phyloP scores from a whole-genome alignment of 2,888 invertebrate genomes.

The Lepidochrysops patricia region DNA sequence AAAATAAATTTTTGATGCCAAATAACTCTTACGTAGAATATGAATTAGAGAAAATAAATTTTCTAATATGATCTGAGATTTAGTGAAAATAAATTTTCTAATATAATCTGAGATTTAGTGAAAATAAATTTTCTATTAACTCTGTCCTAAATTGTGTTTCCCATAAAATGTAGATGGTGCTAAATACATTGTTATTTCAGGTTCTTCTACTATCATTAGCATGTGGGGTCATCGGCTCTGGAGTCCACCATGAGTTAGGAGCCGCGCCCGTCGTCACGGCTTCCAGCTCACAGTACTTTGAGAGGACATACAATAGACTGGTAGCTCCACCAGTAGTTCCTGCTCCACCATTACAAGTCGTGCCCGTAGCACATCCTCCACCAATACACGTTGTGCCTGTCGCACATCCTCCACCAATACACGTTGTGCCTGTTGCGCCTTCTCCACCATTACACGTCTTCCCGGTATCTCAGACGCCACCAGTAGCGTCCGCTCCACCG shows the following conservation, averaged over 20 bases:
- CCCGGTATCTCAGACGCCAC: constrained; percentile 20
- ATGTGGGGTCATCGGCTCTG: constrained; percentile 46
- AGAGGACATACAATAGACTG: constrained; percentile 76
- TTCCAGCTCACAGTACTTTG: constrained; percentile 79
- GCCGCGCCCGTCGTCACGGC: constrained; percentile 76
- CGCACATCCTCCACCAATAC: constrained; percentile 19
- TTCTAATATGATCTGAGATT: too few species aligned
- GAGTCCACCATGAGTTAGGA: constrained; percentile 33
- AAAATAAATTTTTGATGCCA: neutral
- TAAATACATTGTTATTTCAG: too few species aligned
- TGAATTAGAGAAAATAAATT: too few species aligned
- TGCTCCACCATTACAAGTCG: constrained; percentile 20
- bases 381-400: constrained; percentile 20
- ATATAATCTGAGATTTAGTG: too few species aligned
- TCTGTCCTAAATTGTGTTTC: too few species aligned
- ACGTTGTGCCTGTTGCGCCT: constrained; percentile 18
- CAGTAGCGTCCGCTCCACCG: constrained; percentile 21
- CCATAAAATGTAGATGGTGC: too few species aligned
- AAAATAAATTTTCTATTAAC: too few species aligned
- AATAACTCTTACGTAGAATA: too few species aligned
- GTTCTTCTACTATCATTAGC: constrained; percentile 37
- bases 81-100: too few species aligned
- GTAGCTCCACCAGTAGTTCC: constrained; percentile 41
- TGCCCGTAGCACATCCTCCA: constrained; percentile 31
- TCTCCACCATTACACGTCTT: constrained; percentile 24